phyloP scores from a whole-genome alignment of 1,140 invertebrate genomes.

The Megalonaias nervosa region DNA sequence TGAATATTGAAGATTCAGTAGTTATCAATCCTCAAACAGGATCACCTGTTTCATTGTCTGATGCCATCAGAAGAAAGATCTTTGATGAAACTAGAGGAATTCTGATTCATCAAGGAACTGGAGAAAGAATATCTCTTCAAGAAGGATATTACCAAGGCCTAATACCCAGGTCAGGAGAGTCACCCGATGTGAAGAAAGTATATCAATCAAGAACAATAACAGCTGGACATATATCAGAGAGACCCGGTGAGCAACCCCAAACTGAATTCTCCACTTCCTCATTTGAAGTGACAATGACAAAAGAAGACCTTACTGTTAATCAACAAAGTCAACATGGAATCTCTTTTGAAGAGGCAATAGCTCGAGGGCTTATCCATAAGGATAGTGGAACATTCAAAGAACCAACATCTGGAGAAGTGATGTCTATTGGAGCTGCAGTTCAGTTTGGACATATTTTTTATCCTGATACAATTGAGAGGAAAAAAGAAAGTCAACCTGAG shows the following conservation, averaged over 20 bases:
- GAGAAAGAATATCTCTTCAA: constrained; percentile 55
- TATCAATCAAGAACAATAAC: too few species aligned
- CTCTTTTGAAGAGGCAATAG: constrained; percentile 54
- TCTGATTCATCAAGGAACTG: constrained; percentile 73
- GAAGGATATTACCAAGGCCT: constrained; percentile 62
- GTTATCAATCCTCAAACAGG: constrained; percentile 60
- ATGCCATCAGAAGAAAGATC: constrained; percentile 87
- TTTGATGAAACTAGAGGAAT: constrained; percentile 85
- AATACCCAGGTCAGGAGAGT: constrained; percentile 49
- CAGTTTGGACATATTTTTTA: constrained; percentile 72
- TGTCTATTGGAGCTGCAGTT: constrained; percentile 88
- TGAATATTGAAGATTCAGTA: constrained; percentile 56
- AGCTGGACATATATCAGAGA: too few species aligned
- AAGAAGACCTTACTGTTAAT: too few species aligned
- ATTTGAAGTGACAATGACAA: too few species aligned
- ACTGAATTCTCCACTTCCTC: too few species aligned
- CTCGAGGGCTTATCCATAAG: constrained; percentile 81
- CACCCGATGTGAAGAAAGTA: too few species aligned
- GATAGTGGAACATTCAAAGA: constrained; percentile 82
- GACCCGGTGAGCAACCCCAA: too few species aligned
- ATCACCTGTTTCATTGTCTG: constrained; percentile 82
- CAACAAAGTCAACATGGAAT: constrained; percentile 12
- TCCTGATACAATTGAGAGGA: constrained; percentile 12
- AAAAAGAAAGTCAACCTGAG: constrained; percentile 15
- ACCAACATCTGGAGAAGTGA: constrained; percentile 83